Percentiles rank a stretch among this genome's conserved stretches.
Conservation (phyloP, 2,888 invertebrate genomes). For the Phoenoteleia sp. region DNA sequence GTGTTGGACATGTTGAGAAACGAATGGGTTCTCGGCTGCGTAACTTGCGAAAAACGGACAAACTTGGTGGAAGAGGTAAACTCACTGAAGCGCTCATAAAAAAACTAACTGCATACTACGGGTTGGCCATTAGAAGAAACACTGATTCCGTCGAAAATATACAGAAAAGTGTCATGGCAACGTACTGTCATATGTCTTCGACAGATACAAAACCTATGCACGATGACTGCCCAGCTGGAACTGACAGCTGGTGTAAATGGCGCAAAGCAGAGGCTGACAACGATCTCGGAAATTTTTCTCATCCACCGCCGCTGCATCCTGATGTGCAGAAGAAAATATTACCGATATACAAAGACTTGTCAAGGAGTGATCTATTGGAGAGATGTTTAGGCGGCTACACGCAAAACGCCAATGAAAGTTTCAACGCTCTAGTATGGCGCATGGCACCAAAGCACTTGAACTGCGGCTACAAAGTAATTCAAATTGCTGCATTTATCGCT, state of each 20-base stretch:
- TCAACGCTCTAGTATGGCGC: not conserved
- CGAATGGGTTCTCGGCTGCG: constrained; percentile 22
- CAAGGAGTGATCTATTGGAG: not conserved
- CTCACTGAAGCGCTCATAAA: constrained; percentile 74
- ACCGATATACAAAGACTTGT: not conserved
- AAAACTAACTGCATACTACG: constrained; percentile 66
- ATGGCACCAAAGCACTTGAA: not conserved
- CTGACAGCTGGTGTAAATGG: constrained; percentile 75
- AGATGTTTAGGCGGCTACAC: not conserved
- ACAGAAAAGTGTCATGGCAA: constrained; percentile 63
- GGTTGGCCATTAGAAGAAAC: constrained; percentile 76
- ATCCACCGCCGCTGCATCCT: not conserved
- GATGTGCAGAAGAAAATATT: not conserved
- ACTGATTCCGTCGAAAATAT: constrained; percentile 7
- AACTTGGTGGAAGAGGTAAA: constrained; percentile 73
- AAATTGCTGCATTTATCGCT: not conserved
- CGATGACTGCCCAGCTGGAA: constrained; percentile 67
- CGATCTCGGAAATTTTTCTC: not conserved
- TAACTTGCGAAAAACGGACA: constrained; percentile 47
- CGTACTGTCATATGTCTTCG: constrained; percentile 60
- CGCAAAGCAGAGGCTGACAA: not conserved
- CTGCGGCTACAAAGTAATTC: not conserved
- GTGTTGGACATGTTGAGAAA: too few species aligned
- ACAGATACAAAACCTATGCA: not conserved
- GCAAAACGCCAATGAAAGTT: not conserved